Percentiles rank a stretch among this genome's conserved stretches.
Conservation (phyloP, 1,140 invertebrate species). For the Drepana arcuata region DNA sequence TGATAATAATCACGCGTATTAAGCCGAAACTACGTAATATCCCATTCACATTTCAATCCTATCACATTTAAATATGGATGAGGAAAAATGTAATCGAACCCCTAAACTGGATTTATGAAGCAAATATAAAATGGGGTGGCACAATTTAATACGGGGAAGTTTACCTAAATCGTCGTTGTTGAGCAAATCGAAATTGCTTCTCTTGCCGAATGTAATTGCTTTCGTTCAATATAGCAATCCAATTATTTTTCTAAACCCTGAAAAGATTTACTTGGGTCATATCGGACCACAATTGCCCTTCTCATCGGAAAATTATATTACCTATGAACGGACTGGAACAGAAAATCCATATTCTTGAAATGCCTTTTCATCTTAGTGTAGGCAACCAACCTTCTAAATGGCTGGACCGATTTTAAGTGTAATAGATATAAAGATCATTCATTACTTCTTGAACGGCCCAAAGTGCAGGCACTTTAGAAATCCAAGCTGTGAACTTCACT, state of each 20-base stretch:
- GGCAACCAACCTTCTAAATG: too few species aligned
- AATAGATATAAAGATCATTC: too few species aligned
- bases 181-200: slow-evolving; percentile 52
- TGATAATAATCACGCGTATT: too few species aligned
- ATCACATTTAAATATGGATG: slow-evolving; percentile 25
- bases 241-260: slow-evolving; percentile 61
- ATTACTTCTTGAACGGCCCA: too few species aligned
- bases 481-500: too few species aligned
- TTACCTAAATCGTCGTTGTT: slow-evolving; percentile 50
- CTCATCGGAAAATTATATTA: slow-evolving; percentile 48
- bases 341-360: too few species aligned
- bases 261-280: slow-evolving; percentile 48
- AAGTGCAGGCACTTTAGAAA: too few species aligned
- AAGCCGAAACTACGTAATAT: too few species aligned
- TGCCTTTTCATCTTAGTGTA: too few species aligned
- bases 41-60: too few species aligned
- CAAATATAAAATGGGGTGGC: slow-evolving; percentile 34
- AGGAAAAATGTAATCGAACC: slow-evolving; percentile 24
- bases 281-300: slow-evolving; percentile 43
- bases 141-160: slow-evolving; percentile 46
- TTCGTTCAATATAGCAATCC: slow-evolving; percentile 50
- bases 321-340: too few species aligned
- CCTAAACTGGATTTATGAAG: slow-evolving; percentile 29
- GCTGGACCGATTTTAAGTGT: too few species aligned
- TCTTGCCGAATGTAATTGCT: slow-evolving; percentile 58